These are phyloP conservation scores for Antedon mediterranea DNA, from an alignment of 53 echinoderm and acorn worm genomes.

Conservation along the genomic window DNA sequence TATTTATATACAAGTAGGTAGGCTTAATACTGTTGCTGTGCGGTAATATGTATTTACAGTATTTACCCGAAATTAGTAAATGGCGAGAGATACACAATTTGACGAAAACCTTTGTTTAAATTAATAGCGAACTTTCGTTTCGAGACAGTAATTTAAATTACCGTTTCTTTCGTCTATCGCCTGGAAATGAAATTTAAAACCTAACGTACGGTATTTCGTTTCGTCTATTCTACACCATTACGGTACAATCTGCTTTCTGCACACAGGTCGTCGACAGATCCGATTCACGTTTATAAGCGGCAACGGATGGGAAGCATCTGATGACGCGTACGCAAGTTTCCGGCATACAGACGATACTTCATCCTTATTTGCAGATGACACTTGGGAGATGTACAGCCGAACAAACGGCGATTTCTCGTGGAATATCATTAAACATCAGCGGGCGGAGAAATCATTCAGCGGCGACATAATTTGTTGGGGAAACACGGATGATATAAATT, in stretches of 20 bases:
- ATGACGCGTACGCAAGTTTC: constrained; percentile 31
- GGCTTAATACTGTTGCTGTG: too few species aligned
- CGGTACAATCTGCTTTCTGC: neutral
- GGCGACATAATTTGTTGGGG: constrained; percentile 37
- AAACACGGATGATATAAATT: constrained; percentile 12
- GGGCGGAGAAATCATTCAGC: constrained; percentile 10
- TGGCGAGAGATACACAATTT: too few species aligned
- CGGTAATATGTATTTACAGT: too few species aligned
- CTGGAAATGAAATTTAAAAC: too few species aligned
- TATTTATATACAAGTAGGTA: too few species aligned
- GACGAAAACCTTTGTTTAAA: too few species aligned
- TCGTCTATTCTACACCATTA: too few species aligned
- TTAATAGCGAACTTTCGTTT: too few species aligned
- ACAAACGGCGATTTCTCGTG: constrained; percentile 14
- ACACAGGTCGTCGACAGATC: constrained; percentile 8
- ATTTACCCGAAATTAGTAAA: too few species aligned
- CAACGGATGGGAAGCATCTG: constrained; percentile 10
- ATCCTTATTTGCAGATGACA: constrained; percentile 18
- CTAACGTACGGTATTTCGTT: too few species aligned
- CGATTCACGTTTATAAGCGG: constrained; percentile 25
- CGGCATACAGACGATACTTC: constrained; percentile 3
- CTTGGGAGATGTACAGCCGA: constrained; percentile 19
- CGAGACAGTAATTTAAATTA: too few species aligned
- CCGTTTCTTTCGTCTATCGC: too few species aligned
- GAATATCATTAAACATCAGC: constrained; percentile 25